Base-by-base conservation (phyloP, 2,113 vertebrate species). In the Muscicapa adusta region DNA sequence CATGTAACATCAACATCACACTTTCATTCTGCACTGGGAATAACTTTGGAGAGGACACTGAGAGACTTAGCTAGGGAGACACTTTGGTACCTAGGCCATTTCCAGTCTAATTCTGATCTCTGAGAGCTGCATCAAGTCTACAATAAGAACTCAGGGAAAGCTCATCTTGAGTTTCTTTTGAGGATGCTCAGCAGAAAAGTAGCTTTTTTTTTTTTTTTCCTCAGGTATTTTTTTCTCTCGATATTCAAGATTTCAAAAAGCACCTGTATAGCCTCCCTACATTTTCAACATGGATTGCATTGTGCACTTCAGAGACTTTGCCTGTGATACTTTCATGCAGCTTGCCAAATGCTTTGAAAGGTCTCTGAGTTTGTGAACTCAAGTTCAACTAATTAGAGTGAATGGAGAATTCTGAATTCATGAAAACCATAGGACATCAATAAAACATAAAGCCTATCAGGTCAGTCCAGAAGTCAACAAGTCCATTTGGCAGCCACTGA, bases 381-480 rank as follows among this genome's bases (percentile, higher is more conserved):
- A 63, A 42, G 90, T 89, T 96, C 91, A 96, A 93, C 78, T 78
- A 92, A 96, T 94, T 92, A 94, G 84, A 91, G 48, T 3, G 17
- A 91, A 86, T 40, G 56, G 42, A 91, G 58, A 92, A 84, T 79
- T 94, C 67, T 88, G 57, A 93, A 97, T 84, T 58, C 34, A 57
- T 66, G 65, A 72, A 92, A 94, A 84, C 38, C 60, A 47, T 23
- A 81, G 23, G 50, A 57, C 57, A 92, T 92, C 85, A 89, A 88
- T 94, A 88, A 93, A 93, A 95, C 70, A 89, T 89, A 89, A 81
- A 94, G 57, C 60, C 48, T 65, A 70, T 31, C 7, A 66, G 65
- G 84, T 93, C 78, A 84, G 58, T 47, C 48, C 54, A 93, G 71
- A 84, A 95, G 80, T 88, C 90, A 94, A 66, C 70, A 85, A 91